Base-by-base conservation (phyloP, 64 coral and sea anemone species). In the Montipora foliosa region DNA sequence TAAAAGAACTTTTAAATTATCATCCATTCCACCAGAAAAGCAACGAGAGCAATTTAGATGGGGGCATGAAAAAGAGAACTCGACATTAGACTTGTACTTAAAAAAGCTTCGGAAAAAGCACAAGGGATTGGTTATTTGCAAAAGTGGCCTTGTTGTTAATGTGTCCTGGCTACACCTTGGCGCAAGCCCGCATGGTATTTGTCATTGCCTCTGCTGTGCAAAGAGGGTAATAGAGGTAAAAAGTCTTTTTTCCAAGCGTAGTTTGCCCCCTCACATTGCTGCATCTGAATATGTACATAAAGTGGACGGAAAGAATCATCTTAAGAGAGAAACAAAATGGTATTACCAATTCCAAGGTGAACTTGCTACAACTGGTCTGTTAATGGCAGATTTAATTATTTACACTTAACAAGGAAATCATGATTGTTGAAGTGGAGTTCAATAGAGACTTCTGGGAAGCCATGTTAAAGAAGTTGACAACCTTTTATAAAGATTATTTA, bases 301-400 rank as follows among this genome's bases (percentile, higher is more conserved):
- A 53, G 87, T 77, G 9, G 25, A 62, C 29, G 74, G 53, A 77
- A 78, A 61, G 45, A 52, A 77, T 13, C 59, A 47, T 70, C 62
- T 91, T 3, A 92, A 85, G 49, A 92, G 45, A 64, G 71, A 92
- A 76, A 92, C 90, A 86, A 77, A 51, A 44, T 86, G 90, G 81
- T 67, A 92, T 22, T 86, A 92, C 29, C 90, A 92, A 46, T 86
- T 92, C 2, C 90, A 92, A 58, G 79, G 81, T 21, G 68, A 86
- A 86, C 12, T 86, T 50, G 90, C 81, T 5, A 52, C 62, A 15
- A 76, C 90, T 25, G 74, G 83, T 59, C 8, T 92, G 2, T 5
- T 74, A 17, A 77, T 21, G 15, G 70, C 81, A 44, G 90, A 86
- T 77, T 58, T 92, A 1, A 22, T 22, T 22, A 22, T 22, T 22